Evolutionary conservation across 2,113 vertebrate species (phyloP).

Genomic region (Brachypteracias leptosomus): DNA sequence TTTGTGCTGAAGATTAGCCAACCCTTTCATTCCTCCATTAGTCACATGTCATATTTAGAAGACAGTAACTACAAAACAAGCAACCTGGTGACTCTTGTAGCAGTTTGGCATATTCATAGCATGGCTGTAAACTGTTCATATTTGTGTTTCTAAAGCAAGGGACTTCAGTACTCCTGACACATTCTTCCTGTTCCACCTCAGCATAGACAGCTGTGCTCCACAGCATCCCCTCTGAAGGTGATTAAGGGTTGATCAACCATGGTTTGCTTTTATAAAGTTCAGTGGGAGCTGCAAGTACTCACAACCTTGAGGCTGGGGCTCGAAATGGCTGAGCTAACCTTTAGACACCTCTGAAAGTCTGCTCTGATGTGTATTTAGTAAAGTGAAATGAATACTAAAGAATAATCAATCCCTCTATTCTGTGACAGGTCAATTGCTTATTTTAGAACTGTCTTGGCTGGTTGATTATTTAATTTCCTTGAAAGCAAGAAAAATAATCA

Average conservation of each 20-base stretch:
- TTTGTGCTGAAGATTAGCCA: neutral
- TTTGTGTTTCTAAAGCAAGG: neutral
- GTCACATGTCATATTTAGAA: neutral
- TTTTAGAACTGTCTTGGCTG: conserved; percentile 51
- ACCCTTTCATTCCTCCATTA: neutral
- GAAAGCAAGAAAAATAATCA: conserved; percentile 68
- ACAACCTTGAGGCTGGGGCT: neutral
- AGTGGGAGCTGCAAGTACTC: neutral
- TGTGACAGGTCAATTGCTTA: conserved; percentile 32
- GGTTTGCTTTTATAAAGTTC: neutral
- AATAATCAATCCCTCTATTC: conserved; percentile 34
- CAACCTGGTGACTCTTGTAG: neutral
- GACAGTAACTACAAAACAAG: neutral
- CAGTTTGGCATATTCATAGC: neutral
- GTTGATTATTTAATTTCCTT: conserved; percentile 64
- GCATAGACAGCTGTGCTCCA: neutral
- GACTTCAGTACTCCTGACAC: neutral
- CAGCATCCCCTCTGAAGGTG: neutral
- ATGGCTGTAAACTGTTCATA: neutral
- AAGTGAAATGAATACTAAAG: conserved; percentile 25
- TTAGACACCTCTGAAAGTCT: neutral
- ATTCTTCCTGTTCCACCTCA: neutral
- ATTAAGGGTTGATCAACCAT: neutral
- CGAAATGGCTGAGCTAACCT: neutral
- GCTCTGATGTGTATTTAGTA: conserved; percentile 13